A percentile compares a stretch with the other conserved stretches of the same genome.
Conservation (phyloP, 2,797 vertebrate species). For the Myotis vivesi region DNA sequence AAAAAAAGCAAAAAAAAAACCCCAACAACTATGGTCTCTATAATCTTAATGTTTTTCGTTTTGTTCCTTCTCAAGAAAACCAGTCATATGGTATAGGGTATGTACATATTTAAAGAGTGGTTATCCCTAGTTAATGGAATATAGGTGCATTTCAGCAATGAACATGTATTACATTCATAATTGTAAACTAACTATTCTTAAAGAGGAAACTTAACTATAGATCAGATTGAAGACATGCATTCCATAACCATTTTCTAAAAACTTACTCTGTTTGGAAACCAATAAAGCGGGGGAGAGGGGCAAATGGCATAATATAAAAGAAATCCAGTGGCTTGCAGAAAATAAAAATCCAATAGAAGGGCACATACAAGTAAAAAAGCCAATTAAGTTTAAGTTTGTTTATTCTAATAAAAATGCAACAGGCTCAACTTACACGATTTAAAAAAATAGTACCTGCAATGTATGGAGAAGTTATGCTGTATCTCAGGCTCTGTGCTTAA, state of each 20-base stretch:
- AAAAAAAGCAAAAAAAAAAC: not conserved
- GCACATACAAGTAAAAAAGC: not conserved
- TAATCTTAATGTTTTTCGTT: not conserved
- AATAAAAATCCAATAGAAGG: not conserved
- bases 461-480: not conserved
- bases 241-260: conserved; percentile 14
- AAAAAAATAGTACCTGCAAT: not conserved
- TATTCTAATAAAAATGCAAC: not conserved
- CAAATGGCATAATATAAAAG: not conserved
- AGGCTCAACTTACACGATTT: not conserved
- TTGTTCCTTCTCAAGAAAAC: not conserved
- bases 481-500: not conserved
- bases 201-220: not conserved
- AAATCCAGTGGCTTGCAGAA: not conserved
- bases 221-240: not conserved
- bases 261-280: not conserved
- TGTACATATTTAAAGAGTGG: not conserved
- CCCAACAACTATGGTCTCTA: not conserved
- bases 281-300: not conserved
- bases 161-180: not conserved
- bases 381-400: conserved; percentile 6
- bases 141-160: not conserved
- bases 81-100: not conserved
- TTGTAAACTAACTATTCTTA: not conserved
- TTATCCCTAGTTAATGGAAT: not conserved